phyloP scores from a whole-genome alignment of 2,113 vertebrate genomes.

The Petroica traversi region DNA sequence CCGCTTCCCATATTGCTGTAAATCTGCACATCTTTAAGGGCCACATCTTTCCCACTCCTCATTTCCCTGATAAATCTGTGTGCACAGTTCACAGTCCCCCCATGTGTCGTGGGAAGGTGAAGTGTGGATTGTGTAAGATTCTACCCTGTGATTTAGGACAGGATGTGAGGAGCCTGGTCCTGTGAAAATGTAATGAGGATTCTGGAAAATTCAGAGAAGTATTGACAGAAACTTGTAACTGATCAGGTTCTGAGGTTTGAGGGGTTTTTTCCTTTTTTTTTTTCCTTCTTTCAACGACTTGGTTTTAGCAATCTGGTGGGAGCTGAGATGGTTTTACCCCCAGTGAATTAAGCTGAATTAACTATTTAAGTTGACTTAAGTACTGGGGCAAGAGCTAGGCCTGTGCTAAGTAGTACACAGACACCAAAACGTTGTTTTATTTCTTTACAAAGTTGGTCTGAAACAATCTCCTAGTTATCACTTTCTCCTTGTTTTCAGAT shows the following conservation, averaged over 20 bases:
- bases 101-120: background rate
- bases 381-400: background rate
- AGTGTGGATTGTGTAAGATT: background rate
- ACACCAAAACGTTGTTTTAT: background rate
- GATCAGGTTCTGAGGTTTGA: background rate
- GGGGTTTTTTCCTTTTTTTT: background rate
- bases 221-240: background rate
- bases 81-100: background rate
- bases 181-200: background rate
- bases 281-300: background rate
- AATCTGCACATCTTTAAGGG: constrained; percentile 48
- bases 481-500: background rate
- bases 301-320: background rate
- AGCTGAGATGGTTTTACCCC: background rate
- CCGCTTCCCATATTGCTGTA: constrained; percentile 20
- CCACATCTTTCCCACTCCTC: constrained; percentile 9
- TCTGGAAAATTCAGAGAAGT: background rate
- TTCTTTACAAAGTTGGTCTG: background rate
- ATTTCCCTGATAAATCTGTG: constrained; percentile 5
- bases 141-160: constrained; percentile 8
- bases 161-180: constrained; percentile 3
- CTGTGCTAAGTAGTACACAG: background rate
- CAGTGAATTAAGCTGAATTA: background rate
- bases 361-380: background rate
- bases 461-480: background rate